Evolutionary conservation across 2,113 vertebrate species (phyloP).

Genomic region (Macroglossus sobrinus): DNA sequence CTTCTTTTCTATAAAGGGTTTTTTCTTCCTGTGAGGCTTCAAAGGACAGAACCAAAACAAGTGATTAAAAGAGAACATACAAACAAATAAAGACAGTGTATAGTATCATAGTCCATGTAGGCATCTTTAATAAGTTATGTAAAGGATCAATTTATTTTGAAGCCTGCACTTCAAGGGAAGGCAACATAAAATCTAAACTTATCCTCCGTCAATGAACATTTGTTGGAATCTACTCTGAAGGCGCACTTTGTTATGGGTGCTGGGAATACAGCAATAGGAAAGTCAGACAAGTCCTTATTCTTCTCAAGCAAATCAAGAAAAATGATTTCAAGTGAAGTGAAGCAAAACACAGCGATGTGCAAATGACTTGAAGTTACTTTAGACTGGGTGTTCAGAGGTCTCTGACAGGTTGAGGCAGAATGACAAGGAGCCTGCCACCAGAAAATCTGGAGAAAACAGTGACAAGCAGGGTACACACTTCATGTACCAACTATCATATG

Average conservation of each 20-base stretch:
- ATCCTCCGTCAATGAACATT: not conserved
- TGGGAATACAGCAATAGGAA: not conserved
- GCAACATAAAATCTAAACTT: not conserved
- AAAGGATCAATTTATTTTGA: not conserved
- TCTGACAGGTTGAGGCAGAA: not conserved
- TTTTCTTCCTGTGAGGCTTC: conserved; percentile 97
- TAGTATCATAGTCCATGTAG: not conserved
- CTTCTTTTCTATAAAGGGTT: conserved; percentile 97
- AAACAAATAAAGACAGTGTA: too few relatives aligned
- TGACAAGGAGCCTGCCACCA: not conserved
- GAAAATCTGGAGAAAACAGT: not conserved
- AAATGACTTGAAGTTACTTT: not conserved
- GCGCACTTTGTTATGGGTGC: not conserved
- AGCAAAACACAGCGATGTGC: not conserved
- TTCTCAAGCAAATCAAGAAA: not conserved
- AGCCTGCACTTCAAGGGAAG: not conserved
- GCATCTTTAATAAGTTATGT: not conserved
- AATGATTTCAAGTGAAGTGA: not conserved
- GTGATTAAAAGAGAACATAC: not conserved
- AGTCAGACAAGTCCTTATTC: not conserved
- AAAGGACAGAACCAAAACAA: conserved; percentile 51
- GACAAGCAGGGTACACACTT: not conserved
- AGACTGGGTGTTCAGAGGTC: not conserved
- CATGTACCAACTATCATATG: not conserved
- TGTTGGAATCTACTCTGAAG: not conserved